Percentiles rank a stretch among this genome's conserved stretches.
phyloP scores from a whole-genome alignment of 2,797 vertebrate genomes.

The Spea hammondii region DNA sequence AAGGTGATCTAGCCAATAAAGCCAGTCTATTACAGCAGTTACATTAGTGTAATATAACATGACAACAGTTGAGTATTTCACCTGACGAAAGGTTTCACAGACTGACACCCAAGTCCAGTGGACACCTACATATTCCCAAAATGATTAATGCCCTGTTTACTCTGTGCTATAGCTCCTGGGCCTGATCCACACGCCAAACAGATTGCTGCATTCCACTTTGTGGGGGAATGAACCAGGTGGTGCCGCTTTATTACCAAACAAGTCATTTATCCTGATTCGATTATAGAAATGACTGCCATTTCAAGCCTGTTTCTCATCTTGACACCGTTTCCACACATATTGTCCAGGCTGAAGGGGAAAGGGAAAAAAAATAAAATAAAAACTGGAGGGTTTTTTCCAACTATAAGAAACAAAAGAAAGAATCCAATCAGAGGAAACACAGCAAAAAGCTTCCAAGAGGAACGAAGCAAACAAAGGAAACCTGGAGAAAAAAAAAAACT shows the following conservation, averaged over 20 bases:
- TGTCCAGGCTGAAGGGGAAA: conserved; percentile 21
- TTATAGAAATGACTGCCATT: conserved; percentile 7
- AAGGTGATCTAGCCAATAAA: conserved; percentile 51
- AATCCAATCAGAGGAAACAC: conserved; percentile 14
- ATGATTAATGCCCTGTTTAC: conserved; percentile 48
- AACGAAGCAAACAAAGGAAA: conserved; percentile 52
- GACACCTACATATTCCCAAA: conserved; percentile 42
- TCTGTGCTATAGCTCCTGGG: conserved; percentile 40
- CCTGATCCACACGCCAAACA: conserved; percentile 35
- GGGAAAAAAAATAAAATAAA: conserved; percentile 9
- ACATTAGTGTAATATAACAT: conserved; percentile 50
- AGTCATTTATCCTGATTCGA: conserved; percentile 33
- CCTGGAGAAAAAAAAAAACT: background rate
- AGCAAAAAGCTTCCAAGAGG: background rate
- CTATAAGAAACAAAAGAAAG: conserved; percentile 25
- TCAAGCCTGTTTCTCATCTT: conserved; percentile 51
- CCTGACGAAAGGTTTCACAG: conserved; percentile 40
- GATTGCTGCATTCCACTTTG: conserved; percentile 31
- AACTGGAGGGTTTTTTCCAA: conserved; percentile 10
- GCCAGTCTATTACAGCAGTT: conserved; percentile 43
- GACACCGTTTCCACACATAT: conserved; percentile 39
- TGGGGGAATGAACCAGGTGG: conserved; percentile 25
- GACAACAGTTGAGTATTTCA: conserved; percentile 43
- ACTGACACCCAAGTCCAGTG: conserved; percentile 40
- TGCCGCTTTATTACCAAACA: conserved; percentile 27